These are phyloP conservation scores for Probaryconus sp. DNA, from an alignment of 1,140 invertebrate genomes.

Conservation along the genomic window DNA sequence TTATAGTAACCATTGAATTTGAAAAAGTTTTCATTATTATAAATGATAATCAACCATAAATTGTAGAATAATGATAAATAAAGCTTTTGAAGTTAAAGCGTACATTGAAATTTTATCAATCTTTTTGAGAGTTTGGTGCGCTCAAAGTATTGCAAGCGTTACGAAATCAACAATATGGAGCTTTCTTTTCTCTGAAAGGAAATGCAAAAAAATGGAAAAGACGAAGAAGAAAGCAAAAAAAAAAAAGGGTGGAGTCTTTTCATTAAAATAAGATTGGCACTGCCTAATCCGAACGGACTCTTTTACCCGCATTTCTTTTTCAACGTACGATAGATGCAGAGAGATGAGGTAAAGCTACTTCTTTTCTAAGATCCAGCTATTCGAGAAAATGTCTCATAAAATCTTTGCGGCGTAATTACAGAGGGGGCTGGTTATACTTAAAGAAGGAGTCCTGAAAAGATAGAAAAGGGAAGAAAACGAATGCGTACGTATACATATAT, in stretches of 20 bases:
- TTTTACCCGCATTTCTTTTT: slow-evolving; percentile 61
- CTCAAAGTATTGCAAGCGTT: slow-evolving; percentile 33
- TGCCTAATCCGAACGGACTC: slow-evolving; percentile 61
- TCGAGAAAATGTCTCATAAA: slow-evolving; percentile 65
- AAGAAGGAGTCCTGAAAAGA: neutral
- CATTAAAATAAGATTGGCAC: slow-evolving; percentile 64
- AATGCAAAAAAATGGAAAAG: slow-evolving; percentile 46
- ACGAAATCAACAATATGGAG: slow-evolving; percentile 52
- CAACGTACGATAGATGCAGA: slow-evolving; percentile 55
- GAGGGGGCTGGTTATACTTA: slow-evolving; percentile 21
- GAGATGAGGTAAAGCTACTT: slow-evolving; percentile 62
- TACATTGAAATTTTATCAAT: slow-evolving; percentile 4
- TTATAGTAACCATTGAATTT: too few species aligned
- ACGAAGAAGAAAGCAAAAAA: slow-evolving; percentile 35
- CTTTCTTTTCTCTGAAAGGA: slow-evolving; percentile 38
- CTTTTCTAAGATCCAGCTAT: slow-evolving; percentile 62
- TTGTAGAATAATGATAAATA: too few species aligned
- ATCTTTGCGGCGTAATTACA: slow-evolving; percentile 59
- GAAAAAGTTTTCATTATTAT: too few species aligned
- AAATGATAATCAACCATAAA: too few species aligned
- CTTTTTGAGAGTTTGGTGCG: neutral
- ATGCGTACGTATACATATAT: neutral
- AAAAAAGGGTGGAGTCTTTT: slow-evolving; percentile 39
- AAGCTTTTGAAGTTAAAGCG: too few species aligned
- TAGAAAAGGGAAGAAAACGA: slow-evolving; percentile 11